These are phyloP conservation scores for Palythoa heliodiscus DNA, from an alignment of 92 coral and sea anemone genomes.

Conservation along the genomic window DNA sequence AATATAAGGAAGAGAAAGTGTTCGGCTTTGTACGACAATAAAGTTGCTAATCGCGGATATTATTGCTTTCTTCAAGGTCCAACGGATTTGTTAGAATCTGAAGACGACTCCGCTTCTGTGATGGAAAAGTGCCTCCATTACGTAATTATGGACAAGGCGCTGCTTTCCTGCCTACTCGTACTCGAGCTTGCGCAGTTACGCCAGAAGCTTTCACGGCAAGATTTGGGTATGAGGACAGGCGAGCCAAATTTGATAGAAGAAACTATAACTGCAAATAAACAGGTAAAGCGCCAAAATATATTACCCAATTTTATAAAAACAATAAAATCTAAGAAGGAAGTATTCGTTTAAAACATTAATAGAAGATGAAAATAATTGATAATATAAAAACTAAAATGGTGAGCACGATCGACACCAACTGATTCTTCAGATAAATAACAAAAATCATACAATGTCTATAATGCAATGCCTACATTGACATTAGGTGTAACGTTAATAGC, in stretches of 20 bases:
- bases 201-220: constrained; percentile 19
- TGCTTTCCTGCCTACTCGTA: constrained; percentile 77
- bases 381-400: too few relatives aligned
- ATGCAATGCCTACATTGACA: too few relatives aligned
- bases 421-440: too few relatives aligned
- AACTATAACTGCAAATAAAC: background rate
- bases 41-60: background rate
- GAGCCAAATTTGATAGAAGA: background rate
- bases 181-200: constrained; percentile 67
- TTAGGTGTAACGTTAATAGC: too few relatives aligned
- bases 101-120: constrained; percentile 61
- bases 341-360: too few relatives aligned
- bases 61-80: constrained; percentile 53
- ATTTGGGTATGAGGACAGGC: background rate
- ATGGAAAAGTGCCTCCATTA: constrained; percentile 83
- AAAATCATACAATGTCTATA: too few relatives aligned
- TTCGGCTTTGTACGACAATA: too few relatives aligned
- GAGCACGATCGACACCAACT: too few relatives aligned
- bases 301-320: background rate
- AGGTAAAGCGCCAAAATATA: constrained; percentile 12
- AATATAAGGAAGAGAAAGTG: too few relatives aligned
- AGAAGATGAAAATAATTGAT: too few relatives aligned
- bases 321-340: too few relatives aligned
- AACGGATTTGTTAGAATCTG: constrained; percentile 70
- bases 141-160: constrained; percentile 85